Evolutionary conservation across 2,888 invertebrate genomes (phyloP), one percentile per base, ranked within the genome.

Genomic region (Eutolmus rufibarbis): DNA sequence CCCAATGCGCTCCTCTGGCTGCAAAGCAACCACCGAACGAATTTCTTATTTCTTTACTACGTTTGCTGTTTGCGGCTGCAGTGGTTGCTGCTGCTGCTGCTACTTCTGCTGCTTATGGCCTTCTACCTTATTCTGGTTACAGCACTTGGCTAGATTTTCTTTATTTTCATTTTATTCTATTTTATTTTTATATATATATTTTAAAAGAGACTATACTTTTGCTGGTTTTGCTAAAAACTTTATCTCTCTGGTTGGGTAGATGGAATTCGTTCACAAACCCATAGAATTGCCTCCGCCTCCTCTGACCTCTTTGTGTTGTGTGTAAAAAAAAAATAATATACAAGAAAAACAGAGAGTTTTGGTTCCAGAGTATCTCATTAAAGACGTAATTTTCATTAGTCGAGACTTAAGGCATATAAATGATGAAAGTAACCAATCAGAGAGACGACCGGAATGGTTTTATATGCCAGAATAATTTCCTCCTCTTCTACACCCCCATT

Each of bases 321-420:
- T n/a, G 57, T 9, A 57, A 57, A n/a, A n/a, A n/a, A n/a, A n/a
- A n/a, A n/a, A n/a, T n/a, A n/a, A 34, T 34, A 57, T 57, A 23
- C 57, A 57, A 23, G 57, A 57, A 57, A 57, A 57, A 57, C 57
- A 23, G 57, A 19, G 19, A 57, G 57, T 9, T 57, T 23, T n/a
- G n/a, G 12, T 66, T 19, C 34, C 23, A 23, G 28, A 12, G 66
- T 7, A 28, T 66, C 28, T 46, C 46, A 79, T 46, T 79, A 79
- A 79, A 43, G 31, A 51, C 23, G 51, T 43, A 79, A 79, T 37
- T 79, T 51, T 79, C 79, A 79, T 79, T 79, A 79, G 79, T 79
- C 46, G 28, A 79, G 31, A 79, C 23, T 79, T 23, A 79, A 46
- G 43, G 16, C 43, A 79, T 31, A 43, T 46, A 28, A 46, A 79